Percentiles rank a stretch among this genome's conserved stretches.
Evolutionary conservation across 2,113 vertebrate species (phyloP).

Genomic region (Spilogale gracilis): DNA sequence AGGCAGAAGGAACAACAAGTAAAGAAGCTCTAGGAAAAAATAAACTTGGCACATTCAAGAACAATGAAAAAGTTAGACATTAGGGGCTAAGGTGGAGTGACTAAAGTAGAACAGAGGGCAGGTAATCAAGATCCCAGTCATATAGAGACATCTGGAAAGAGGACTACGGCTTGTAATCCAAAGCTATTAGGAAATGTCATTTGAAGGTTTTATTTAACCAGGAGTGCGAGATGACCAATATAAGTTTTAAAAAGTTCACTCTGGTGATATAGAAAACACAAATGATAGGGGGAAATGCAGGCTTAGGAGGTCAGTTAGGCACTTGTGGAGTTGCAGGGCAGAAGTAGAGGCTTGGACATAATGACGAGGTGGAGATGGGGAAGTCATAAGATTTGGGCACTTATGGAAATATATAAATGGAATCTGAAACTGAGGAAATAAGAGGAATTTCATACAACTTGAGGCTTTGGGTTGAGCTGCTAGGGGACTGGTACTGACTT

Average conservation of each 20-base stretch:
- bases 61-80: rapidly evolving
- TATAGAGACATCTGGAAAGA: not conserved
- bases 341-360: not conserved
- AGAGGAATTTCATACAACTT: not conserved
- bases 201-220: not conserved
- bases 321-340: not conserved
- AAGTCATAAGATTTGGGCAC: not conserved
- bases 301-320: not conserved
- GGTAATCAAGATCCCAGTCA: not conserved
- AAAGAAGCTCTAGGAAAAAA: not conserved
- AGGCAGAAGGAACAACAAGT: not conserved
- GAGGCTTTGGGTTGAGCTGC: not conserved
- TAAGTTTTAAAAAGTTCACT: not conserved
- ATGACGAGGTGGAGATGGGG: not conserved
- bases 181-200: not conserved
- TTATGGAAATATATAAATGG: not conserved
- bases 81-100: not conserved
- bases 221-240: not conserved
- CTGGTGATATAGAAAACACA: not conserved
- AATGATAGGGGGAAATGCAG: not conserved
- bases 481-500: not conserved
- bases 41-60: not conserved
- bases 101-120: not conserved
- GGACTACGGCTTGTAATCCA: not conserved
- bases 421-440: not conserved